phyloP scores from a whole-genome alignment of 30 jellyfish, hydroid and myxozoan genomes.

The Hydra vulgaris region DNA sequence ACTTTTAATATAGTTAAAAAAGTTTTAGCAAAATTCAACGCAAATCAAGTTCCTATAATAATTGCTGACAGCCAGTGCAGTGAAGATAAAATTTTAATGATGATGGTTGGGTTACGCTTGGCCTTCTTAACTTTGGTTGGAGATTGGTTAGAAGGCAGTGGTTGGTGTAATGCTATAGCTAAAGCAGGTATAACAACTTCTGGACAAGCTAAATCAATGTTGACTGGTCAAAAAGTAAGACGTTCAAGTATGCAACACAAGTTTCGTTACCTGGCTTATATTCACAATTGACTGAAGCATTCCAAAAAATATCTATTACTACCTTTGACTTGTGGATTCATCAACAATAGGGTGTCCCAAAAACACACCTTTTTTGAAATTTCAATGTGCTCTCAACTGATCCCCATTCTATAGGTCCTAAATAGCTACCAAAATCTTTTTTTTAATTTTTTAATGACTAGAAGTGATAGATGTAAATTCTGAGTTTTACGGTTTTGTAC shows the following conservation, averaged over 20 bases:
- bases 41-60: constrained; percentile 34
- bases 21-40: constrained; percentile 17
- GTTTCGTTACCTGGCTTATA: constrained; percentile 1
- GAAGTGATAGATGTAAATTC: too few relatives aligned
- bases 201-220: constrained; percentile 5
- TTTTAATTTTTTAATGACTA: too few relatives aligned
- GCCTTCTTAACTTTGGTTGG: constrained; percentile 35
- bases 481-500: too few relatives aligned
- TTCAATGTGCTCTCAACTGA: too few relatives aligned
- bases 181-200: too few relatives aligned
- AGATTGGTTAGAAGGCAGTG: constrained; percentile 61
- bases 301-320: not conserved
- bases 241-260: constrained; percentile 1
- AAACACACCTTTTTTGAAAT: too few relatives aligned
- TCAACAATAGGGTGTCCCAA: too few relatives aligned
- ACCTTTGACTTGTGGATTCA: constrained; percentile 1
- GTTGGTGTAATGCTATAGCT: constrained; percentile 31
- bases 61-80: constrained; percentile 56
- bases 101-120: constrained; percentile 16
- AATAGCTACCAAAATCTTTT: too few relatives aligned
- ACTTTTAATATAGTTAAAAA: too few relatives aligned
- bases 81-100: constrained; percentile 9
- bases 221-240: constrained; percentile 4
- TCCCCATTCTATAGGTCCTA: too few relatives aligned
- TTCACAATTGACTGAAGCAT: not conserved